Conservation (phyloP, 2,888 invertebrate species). For the Netelia melanura region DNA sequence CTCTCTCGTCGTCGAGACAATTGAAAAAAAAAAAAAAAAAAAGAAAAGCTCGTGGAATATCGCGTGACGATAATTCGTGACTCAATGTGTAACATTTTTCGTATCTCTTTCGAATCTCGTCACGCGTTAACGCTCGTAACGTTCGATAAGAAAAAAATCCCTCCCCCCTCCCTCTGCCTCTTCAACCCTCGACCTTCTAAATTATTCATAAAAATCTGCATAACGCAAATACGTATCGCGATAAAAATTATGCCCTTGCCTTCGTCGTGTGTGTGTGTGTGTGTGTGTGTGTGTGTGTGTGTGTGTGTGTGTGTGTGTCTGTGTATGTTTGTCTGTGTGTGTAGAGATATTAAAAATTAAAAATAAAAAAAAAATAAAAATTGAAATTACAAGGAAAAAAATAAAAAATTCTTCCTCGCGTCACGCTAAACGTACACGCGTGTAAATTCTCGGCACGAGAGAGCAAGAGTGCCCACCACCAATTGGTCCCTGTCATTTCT, state of each 20-base stretch:
- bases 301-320: too few species aligned
- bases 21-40: background rate
- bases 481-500: constrained; percentile 61
- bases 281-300: too few species aligned
- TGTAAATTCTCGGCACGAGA: background rate
- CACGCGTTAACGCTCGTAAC: constrained; percentile 34
- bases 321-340: too few species aligned
- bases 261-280: too few species aligned
- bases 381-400: background rate
- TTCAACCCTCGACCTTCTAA: constrained; percentile 23
- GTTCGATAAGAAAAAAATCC: background rate
- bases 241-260: background rate
- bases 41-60: constrained; percentile 9
- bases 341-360: background rate
- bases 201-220: constrained; percentile 8
- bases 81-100: constrained; percentile 16
- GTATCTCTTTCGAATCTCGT: constrained; percentile 34
- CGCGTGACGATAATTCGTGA: background rate
- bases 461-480: constrained; percentile 15
- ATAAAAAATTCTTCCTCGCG: background rate
- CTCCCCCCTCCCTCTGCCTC: too few species aligned
- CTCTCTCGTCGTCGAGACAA: background rate
- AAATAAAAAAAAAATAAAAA: background rate
- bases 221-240: background rate
- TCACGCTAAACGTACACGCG: constrained; percentile 3